Base-by-base conservation (phyloP, 1,140 invertebrate genomes). In the Drosophila pandora region DNA sequence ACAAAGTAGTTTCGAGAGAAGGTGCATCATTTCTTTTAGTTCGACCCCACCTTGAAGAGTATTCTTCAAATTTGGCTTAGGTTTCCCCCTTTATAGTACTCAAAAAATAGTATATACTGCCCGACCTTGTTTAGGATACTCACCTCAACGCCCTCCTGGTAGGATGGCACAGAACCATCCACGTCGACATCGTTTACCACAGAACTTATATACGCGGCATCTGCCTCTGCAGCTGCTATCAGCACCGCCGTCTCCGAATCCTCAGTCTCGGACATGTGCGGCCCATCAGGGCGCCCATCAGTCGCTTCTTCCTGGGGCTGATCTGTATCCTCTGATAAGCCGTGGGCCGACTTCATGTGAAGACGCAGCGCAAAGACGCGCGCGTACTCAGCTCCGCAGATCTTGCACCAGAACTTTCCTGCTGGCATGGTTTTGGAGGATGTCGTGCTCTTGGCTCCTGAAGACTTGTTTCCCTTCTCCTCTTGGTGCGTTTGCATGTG, bases 311-410 rank as follows among this genome's bases (percentile, higher is more conserved):
- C 47, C 12, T 54, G 10, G 6, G 52, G 43, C 2, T 48, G 21
- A 6, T 41, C 56, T 32, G 50, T 45, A 25, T 59, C 52, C 25
- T 63, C 77, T 2, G 77, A 59, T 0, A 92, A 84, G 2, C 92
- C 88, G 62, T 94, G 94, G 21, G 93, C 94, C 10, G 94, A 93
- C 39, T 94, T 95, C 58, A 96, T 91, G 80, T 96, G 95, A 82
- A 95, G 94, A 58, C 94, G 94, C 6, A 96, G 85, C 0, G 95
- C 95, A 91, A 95, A 96, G 0, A 94, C 92, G 0, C 95, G 92
- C 3, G 95, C 95, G 84, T 96, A 96, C 34, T 94, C 94, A 0
- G 95, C 95, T 5, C 95, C 95, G 79, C 95, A 96, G n/a, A 94
- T 89, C 41, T 93, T 91, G 73, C 95, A 96, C 54, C 93, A 93